Evolutionary conservation across 2,113 vertebrate species (phyloP).

Genomic region (Lethenteron camtschaticum): DNA sequence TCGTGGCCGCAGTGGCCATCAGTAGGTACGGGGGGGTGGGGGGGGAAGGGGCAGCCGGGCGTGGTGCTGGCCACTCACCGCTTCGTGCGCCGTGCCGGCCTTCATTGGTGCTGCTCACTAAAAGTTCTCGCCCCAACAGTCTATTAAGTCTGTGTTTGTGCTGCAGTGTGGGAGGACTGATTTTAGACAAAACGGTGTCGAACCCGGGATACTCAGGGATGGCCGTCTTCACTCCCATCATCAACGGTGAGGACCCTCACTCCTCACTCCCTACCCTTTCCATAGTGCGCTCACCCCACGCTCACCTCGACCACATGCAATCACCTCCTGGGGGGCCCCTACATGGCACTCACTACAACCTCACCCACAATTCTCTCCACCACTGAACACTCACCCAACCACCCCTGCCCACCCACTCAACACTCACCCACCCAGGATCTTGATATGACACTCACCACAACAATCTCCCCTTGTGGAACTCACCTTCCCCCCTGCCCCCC

Average conservation of each 20-base stretch:
- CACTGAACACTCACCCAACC: too few species aligned
- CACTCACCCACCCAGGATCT: too few species aligned
- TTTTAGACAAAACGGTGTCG: conserved; percentile 55
- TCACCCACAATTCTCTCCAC: too few species aligned
- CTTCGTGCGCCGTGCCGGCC: background rate
- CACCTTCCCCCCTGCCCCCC: too few species aligned
- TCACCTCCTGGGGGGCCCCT: too few species aligned
- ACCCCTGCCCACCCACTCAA: too few species aligned
- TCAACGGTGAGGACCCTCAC: conserved; percentile 42
- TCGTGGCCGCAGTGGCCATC: conserved; percentile 75
- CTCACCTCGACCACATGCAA: too few species aligned
- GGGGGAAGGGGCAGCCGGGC: background rate
- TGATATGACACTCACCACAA: too few species aligned
- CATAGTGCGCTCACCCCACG: too few species aligned
- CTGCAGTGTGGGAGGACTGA: conserved; percentile 58
- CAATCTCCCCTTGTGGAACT: too few species aligned
- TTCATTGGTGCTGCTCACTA: background rate
- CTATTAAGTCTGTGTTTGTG: conserved; percentile 9
- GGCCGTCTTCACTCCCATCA: conserved; percentile 62
- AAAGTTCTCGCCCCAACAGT: background rate
- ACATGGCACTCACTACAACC: too few species aligned
- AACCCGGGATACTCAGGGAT: conserved; percentile 51
- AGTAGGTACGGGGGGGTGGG: conserved; percentile 42
- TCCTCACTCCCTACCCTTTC: background rate
- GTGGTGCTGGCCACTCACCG: background rate